phyloP scores from a whole-genome alignment of 2,113 vertebrate species.

The Heterochromis multidens region DNA sequence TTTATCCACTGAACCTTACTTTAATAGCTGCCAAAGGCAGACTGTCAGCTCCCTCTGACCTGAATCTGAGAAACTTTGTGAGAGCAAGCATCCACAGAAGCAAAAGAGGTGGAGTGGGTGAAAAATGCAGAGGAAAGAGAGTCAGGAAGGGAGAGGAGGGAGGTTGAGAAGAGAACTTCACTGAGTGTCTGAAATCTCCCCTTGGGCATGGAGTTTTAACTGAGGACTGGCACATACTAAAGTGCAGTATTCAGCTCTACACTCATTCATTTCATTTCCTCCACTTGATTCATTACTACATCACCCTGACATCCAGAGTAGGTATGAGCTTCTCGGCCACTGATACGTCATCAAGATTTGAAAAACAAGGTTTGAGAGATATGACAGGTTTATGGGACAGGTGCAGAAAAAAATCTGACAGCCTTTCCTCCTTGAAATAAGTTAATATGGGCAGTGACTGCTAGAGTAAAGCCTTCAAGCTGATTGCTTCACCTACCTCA shows the following conservation, averaged over 20 bases:
- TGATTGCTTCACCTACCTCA: background rate
- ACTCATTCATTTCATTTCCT: slow-evolving; percentile 33
- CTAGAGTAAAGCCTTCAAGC: slow-evolving; percentile 11
- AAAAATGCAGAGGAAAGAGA: slow-evolving; percentile 20
- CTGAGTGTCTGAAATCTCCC: slow-evolving; percentile 51
- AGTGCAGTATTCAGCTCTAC: slow-evolving; percentile 22
- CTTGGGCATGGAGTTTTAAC: slow-evolving; percentile 42
- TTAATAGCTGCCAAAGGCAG: slow-evolving; percentile 69
- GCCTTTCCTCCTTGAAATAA: slow-evolving; percentile 22
- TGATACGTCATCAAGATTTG: slow-evolving; percentile 32
- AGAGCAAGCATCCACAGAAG: slow-evolving; percentile 31
- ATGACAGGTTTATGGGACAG: slow-evolving; percentile 24
- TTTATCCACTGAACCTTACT: slow-evolving; percentile 59
- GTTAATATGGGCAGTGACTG: slow-evolving; percentile 6
- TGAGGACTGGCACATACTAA: slow-evolving; percentile 27
- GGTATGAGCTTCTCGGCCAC: slow-evolving; percentile 17
- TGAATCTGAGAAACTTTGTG: slow-evolving; percentile 54
- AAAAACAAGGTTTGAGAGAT: slow-evolving; percentile 18
- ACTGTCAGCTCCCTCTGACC: slow-evolving; percentile 61
- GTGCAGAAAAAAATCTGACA: slow-evolving; percentile 8
- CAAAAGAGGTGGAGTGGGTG: slow-evolving; percentile 18
- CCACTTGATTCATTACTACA: slow-evolving; percentile 43
- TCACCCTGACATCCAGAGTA: slow-evolving; percentile 43
- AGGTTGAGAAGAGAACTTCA: slow-evolving; percentile 19
- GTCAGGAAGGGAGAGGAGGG: background rate